A percentile compares a stretch with the other conserved stretches of the same genome.
Conservation (phyloP, 2,888 invertebrate species). For the Galeopsomyia nigrocyanea region DNA sequence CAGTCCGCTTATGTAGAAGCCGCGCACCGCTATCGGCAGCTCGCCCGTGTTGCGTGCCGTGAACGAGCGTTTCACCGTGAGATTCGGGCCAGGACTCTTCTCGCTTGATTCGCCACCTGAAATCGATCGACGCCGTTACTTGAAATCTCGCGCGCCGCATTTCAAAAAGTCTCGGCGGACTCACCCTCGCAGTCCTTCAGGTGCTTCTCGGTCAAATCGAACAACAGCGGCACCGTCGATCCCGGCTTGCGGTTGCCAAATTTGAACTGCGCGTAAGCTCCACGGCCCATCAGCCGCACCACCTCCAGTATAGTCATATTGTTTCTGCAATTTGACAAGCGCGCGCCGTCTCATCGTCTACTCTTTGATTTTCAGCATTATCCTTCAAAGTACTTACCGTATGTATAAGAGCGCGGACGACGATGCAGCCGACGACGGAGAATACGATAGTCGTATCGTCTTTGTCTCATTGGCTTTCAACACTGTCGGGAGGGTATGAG, state of each 20-base stretch:
- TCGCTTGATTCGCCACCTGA: not conserved
- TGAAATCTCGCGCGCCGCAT: conserved; percentile 24
- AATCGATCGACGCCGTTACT: conserved; percentile 13
- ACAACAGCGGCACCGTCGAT: conserved; percentile 79
- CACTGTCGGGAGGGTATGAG: conserved; percentile 60
- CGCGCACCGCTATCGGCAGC: conserved; percentile 82
- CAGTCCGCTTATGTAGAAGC: conserved; percentile 76
- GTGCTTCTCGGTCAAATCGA: conserved; percentile 83
- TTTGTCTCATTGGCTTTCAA: conserved; percentile 61
- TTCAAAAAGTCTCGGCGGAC: conserved; percentile 53
- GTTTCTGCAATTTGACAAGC: conserved; percentile 74
- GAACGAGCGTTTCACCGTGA: conserved; percentile 85
- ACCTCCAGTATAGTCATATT: conserved; percentile 94
- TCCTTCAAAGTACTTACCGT: conserved; percentile 51
- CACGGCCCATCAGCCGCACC: conserved; percentile 85
- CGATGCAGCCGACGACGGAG: conserved; percentile 58
- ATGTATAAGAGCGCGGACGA: conserved; percentile 65
- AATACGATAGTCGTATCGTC: conserved; percentile 60
- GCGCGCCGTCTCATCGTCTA: not conserved
- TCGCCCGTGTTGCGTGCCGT: conserved; percentile 92
- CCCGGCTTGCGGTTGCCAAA: conserved; percentile 91
- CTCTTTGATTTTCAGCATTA: conserved; percentile 12
- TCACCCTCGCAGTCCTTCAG: conserved; percentile 74
- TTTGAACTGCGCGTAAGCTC: conserved; percentile 88
- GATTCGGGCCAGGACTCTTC: conserved; percentile 71